phyloP scores from a whole-genome alignment of 2,113 vertebrate genomes.

The Corynorhinus townsendii region DNA sequence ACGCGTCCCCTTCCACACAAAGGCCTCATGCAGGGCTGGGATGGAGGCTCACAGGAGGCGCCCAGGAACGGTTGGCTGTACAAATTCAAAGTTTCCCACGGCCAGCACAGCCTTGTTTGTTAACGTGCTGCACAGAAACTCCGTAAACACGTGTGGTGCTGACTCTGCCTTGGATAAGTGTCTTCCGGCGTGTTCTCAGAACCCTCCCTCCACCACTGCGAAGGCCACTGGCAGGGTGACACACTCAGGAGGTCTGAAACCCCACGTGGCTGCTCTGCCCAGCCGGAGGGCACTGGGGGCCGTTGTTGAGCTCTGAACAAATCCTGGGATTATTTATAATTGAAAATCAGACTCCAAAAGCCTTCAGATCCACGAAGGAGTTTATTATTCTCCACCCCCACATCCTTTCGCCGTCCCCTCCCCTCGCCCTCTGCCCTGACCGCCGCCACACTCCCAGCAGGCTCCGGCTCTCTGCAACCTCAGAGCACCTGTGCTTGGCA shows the following conservation, averaged over 20 bases:
- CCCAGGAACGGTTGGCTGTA: background rate
- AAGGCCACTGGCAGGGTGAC: background rate
- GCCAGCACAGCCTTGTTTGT: background rate
- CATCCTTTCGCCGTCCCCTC: background rate
- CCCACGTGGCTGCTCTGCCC: background rate
- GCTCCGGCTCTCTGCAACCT: background rate
- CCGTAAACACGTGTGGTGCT: background rate
- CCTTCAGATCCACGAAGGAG: background rate
- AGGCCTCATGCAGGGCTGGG: background rate
- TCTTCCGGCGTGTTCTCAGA: background rate
- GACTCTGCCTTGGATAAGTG: background rate
- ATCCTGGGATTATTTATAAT: conserved; percentile 33
- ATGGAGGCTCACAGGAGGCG: fast-evolving
- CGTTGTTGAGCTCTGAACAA: conserved; percentile 12
- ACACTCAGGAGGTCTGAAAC: background rate
- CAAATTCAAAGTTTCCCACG: background rate
- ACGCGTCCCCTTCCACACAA: background rate
- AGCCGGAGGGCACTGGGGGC: background rate
- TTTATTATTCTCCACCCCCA: background rate
- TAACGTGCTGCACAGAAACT: background rate
- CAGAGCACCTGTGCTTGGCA: background rate
- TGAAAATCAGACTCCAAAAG: background rate
- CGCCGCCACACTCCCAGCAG: background rate
- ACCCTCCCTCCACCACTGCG: background rate
- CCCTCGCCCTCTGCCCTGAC: background rate